These are phyloP conservation scores for Deroplatys truncata DNA, from an alignment of 2,888 invertebrate genomes.

Conservation along the genomic window DNA sequence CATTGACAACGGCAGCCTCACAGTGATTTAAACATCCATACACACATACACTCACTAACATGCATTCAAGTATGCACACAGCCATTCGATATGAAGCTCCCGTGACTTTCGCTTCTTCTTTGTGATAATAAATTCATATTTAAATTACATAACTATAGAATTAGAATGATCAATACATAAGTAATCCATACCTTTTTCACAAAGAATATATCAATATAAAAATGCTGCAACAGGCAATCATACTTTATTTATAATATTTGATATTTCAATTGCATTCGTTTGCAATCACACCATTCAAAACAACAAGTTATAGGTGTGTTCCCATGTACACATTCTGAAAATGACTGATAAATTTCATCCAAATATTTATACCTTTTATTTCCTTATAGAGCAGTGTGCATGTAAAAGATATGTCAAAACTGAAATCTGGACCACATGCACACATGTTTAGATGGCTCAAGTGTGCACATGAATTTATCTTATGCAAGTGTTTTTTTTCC, in stretches of 20 bases:
- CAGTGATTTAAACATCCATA: not conserved
- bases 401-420: not conserved
- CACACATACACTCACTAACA: not conserved
- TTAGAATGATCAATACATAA: not conserved
- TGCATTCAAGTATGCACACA: not conserved
- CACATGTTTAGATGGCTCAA: not conserved
- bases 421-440: not conserved
- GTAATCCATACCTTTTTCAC: conserved; percentile 6
- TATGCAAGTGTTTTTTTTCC: not conserved
- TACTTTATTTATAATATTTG: not conserved
- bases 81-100: not conserved
- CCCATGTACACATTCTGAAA: not conserved
- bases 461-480: not conserved
- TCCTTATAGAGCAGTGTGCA: not conserved
- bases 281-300: not conserved
- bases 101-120: not conserved
- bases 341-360: not conserved
- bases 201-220: conserved; percentile 18
- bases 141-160: not conserved
- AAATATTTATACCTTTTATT: not conserved
- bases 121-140: not conserved
- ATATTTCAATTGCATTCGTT: not conserved
- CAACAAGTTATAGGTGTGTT: not conserved
- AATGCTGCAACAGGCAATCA: not conserved
- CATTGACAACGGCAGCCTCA: not conserved